Conservation (phyloP, 2,888 invertebrate species). For the Cylindroiulus punctatus region DNA sequence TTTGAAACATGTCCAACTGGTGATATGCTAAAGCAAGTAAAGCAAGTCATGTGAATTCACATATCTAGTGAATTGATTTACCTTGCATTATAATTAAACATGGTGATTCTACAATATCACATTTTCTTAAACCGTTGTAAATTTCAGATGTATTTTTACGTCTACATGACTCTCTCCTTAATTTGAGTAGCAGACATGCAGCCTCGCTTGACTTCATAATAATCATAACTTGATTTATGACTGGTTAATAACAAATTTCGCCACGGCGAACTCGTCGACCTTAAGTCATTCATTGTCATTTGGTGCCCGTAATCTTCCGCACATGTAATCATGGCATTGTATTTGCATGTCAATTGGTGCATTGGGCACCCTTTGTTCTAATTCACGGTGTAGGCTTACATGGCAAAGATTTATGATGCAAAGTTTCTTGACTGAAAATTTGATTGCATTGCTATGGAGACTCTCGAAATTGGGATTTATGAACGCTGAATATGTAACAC, state of each 20-base stretch:
- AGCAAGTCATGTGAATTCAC: no score
- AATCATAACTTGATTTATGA: background rate
- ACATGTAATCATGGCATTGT: background rate
- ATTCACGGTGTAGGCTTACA: conserved; percentile 6
- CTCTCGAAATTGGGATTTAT: conserved; percentile 10
- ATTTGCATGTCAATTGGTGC: background rate
- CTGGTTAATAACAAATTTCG: background rate
- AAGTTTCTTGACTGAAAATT: conserved; percentile 4
- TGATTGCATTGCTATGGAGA: conserved; percentile 24
- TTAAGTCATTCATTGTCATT: conserved; percentile 32
- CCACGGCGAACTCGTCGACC: background rate
- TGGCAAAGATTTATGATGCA: background rate
- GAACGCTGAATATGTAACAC: background rate
- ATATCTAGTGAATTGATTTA: no score
- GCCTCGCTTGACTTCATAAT: background rate
- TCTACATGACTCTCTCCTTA: no score
- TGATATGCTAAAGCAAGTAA: no score
- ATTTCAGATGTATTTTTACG: no score
- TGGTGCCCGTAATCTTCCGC: background rate
- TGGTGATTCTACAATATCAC: no score
- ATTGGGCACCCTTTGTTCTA: background rate
- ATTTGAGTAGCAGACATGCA: background rate
- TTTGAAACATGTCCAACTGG: no score
- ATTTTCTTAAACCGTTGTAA: no score
- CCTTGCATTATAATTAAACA: no score